These are phyloP conservation scores for Melanerpes formicivorus DNA, from an alignment of 2,113 vertebrate species.

Conservation along the genomic window DNA sequence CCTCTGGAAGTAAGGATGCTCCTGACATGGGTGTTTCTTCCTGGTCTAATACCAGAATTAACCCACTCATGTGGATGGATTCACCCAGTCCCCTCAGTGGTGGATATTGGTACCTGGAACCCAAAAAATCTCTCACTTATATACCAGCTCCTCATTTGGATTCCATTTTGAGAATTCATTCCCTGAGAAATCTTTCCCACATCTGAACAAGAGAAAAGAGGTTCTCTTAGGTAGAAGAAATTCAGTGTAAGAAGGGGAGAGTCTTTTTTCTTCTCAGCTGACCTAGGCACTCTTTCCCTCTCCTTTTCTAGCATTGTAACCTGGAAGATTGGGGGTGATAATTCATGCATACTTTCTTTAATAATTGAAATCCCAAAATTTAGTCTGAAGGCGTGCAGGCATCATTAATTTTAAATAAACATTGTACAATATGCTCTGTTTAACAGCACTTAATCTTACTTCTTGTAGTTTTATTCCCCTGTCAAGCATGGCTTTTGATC, in stretches of 20 bases:
- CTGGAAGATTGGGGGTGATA: neutral
- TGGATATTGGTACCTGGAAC: neutral
- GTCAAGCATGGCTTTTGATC: neutral
- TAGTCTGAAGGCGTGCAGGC: neutral
- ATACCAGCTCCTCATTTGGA: neutral
- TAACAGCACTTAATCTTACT: neutral
- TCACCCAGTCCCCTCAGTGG: neutral
- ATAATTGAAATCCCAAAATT: slow-evolving; percentile 49
- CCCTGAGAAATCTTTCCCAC: neutral
- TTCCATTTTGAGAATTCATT: neutral
- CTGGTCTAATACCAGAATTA: neutral
- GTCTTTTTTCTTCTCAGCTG: neutral
- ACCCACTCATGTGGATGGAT: neutral
- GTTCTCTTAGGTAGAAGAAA: neutral
- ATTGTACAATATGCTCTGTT: neutral
- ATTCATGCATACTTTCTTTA: neutral
- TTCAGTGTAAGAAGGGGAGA: neutral
- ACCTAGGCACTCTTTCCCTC: neutral
- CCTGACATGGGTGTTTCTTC: neutral
- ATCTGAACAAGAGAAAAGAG: neutral
- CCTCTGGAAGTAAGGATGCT: neutral
- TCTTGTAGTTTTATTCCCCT: neutral
- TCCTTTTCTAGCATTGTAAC: neutral
- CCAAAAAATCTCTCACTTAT: neutral
- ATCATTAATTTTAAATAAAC: slow-evolving; percentile 20